These are phyloP conservation scores for Chaetophractus vellerosus DNA, from an alignment of 2,797 vertebrate genomes.

Conservation along the genomic window DNA sequence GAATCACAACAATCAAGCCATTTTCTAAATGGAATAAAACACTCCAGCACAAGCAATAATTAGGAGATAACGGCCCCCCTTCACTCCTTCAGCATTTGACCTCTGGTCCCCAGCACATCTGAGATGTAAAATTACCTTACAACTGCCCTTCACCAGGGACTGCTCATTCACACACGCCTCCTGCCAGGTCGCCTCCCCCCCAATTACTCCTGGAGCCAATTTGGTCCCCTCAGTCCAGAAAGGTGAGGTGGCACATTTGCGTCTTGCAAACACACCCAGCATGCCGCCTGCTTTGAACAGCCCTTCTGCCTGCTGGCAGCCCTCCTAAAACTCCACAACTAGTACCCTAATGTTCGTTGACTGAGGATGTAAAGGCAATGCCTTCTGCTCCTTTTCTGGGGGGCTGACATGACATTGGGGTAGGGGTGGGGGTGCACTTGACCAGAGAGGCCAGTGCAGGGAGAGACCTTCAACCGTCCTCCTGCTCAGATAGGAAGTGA, in stretches of 20 bases:
- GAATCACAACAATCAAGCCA: constrained; percentile 82
- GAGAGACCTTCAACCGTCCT: not conserved
- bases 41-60: constrained; percentile 79
- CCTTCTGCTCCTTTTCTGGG: not conserved
- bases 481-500: not conserved
- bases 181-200: not conserved
- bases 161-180: not conserved
- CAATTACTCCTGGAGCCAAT: not conserved
- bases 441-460: not conserved
- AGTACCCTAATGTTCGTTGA: not conserved
- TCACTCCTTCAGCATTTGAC: constrained; percentile 71
- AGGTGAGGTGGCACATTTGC: not conserved
- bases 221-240: not conserved
- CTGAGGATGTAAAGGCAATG: not conserved
- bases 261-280: not conserved
- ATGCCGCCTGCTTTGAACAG: not conserved
- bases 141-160: not conserved
- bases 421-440: not conserved
- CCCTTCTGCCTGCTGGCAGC: not conserved
- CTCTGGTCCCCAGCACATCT: constrained; percentile 78
- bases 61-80: constrained; percentile 75
- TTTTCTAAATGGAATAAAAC: constrained; percentile 85
- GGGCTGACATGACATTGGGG: not conserved
- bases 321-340: not conserved
- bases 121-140: constrained; percentile 69